phyloP scores from a whole-genome alignment of 2,113 vertebrate species.

The Dolichotis patagonum region DNA sequence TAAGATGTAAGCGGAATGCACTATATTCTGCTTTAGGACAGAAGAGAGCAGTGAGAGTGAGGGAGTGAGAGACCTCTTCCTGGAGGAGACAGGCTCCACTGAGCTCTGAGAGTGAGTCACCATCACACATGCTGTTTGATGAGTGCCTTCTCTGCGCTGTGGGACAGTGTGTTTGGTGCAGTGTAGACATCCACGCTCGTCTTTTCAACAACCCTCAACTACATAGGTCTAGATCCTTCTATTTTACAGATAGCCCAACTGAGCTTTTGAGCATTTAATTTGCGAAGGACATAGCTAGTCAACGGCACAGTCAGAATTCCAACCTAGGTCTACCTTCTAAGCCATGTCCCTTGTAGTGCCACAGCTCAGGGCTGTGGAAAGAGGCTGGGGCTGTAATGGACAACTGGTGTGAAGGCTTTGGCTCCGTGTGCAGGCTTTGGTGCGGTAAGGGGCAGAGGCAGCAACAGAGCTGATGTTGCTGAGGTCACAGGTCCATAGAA shows the following conservation, averaged over 20 bases:
- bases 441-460: neutral
- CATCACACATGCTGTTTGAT: neutral
- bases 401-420: neutral
- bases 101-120: neutral
- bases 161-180: neutral
- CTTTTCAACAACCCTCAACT: neutral
- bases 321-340: neutral
- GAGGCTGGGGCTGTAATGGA: neutral
- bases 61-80: neutral
- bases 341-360: too few species aligned
- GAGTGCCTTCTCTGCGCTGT: neutral
- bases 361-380: neutral
- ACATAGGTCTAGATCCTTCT: neutral
- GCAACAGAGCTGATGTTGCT: neutral
- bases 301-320: conserved; percentile 8
- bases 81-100: neutral
- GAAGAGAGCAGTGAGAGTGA: neutral
- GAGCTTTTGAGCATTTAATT: neutral
- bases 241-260: neutral
- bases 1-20: neutral
- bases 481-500: neutral
- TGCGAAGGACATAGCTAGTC: neutral
- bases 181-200: rapidly evolving
- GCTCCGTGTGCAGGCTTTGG: neutral
- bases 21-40: neutral